phyloP scores from a whole-genome alignment of 2,113 vertebrate species.

The Eclectus roratus region DNA sequence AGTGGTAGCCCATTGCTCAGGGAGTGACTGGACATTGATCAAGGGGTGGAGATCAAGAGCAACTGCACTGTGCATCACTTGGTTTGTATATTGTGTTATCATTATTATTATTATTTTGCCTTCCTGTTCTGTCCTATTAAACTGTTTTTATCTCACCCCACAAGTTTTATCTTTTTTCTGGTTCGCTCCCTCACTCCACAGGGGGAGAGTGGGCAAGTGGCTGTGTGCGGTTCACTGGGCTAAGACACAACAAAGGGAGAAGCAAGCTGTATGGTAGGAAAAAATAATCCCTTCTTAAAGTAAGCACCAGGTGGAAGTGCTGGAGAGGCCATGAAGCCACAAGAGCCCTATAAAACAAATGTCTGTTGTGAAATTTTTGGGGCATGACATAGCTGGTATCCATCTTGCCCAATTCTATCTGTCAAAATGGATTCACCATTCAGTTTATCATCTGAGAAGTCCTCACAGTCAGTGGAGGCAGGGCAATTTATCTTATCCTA shows the following conservation, averaged over 20 bases:
- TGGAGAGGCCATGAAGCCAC: neutral
- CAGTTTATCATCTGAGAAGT: neutral
- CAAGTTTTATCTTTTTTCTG: fast-evolving
- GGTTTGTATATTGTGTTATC: neutral
- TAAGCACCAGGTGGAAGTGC: neutral
- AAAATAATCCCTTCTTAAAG: neutral
- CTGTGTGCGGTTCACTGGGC: neutral
- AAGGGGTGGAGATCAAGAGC: neutral
- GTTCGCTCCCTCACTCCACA: neutral
- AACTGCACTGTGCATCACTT: neutral
- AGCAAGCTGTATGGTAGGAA: neutral
- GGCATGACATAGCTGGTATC: neutral
- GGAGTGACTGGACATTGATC: neutral
- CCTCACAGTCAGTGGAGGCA: neutral
- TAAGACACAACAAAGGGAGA: neutral
- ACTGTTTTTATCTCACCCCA: neutral
- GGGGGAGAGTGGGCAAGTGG: neutral
- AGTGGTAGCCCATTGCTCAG: too few relatives aligned
- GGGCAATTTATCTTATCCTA: neutral
- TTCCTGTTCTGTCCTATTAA: neutral
- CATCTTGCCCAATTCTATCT: neutral
- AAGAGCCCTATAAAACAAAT: constrained; percentile 1
- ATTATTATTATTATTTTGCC: neutral
- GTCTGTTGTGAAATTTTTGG: neutral
- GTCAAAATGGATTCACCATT: neutral